phyloP scores from a whole-genome alignment of 2,888 invertebrate genomes.

The Andrena flavipes region DNA sequence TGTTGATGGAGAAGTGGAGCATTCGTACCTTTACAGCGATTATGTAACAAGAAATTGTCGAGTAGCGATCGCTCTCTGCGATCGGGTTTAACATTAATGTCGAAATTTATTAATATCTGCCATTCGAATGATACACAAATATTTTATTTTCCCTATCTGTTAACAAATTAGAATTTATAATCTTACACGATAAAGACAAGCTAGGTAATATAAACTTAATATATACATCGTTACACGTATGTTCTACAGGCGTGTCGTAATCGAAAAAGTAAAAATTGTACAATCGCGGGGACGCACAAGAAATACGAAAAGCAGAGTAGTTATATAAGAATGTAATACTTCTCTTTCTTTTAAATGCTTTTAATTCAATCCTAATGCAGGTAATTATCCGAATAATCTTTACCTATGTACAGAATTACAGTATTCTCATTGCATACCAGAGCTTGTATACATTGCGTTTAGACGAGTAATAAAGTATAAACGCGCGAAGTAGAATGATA shows the following conservation, averaged over 20 bases:
- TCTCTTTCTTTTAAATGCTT: conserved; percentile 29
- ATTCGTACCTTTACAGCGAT: not conserved
- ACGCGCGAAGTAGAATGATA: conserved; percentile 44
- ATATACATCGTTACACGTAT: conserved; percentile 5
- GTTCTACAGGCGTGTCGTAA: conserved; percentile 1
- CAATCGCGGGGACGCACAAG: not conserved
- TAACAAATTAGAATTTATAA: conserved; percentile 17
- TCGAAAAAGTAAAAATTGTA: conserved; percentile 19
- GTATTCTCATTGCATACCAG: conserved; percentile 23
- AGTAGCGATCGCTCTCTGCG: not conserved
- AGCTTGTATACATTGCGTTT: conserved; percentile 28
- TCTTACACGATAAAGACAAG: conserved; percentile 16
- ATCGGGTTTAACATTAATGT: conserved; percentile 5
- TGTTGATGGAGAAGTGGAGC: not conserved
- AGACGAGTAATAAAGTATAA: conserved; percentile 54
- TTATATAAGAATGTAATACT: conserved; percentile 23
- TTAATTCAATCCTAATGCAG: conserved; percentile 31
- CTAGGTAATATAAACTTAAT: conserved; percentile 12
- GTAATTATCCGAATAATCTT: conserved; percentile 30
- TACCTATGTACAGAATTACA: conserved; percentile 67
- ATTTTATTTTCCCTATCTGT: conserved; percentile 23
- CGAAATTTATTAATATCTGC: conserved; percentile 9
- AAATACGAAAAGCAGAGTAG: conserved; percentile 11
- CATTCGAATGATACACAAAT: conserved; percentile 23
- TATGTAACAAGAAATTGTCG: not conserved